These are phyloP conservation scores for Vicugna pacos DNA, from an alignment of 2,113 vertebrate genomes.

Conservation along the genomic window DNA sequence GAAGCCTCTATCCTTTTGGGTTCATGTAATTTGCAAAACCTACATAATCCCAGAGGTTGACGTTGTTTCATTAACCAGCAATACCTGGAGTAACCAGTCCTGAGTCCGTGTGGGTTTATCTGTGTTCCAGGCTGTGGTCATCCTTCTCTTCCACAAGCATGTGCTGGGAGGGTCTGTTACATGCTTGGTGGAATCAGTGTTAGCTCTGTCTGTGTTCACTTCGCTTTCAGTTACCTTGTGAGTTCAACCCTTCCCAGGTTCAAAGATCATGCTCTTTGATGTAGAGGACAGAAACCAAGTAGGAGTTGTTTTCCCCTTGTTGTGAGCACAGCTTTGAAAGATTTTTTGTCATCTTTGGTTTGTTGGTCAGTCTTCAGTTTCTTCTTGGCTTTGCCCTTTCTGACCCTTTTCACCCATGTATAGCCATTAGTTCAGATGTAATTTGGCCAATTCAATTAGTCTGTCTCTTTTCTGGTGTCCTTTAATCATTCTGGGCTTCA, in stretches of 20 bases:
- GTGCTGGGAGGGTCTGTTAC: not conserved
- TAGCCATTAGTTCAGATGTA: not conserved
- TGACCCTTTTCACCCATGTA: not conserved
- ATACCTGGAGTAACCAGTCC: not conserved
- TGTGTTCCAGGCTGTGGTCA: not conserved
- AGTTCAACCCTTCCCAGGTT: not conserved
- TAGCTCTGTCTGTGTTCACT: not conserved
- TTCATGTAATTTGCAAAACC: not conserved
- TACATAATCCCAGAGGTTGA: not conserved
- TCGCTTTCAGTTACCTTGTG: not conserved
- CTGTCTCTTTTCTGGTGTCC: not conserved
- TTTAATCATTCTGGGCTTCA: slow-evolving; percentile 39
- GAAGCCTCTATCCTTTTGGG: not conserved
- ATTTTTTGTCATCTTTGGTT: not conserved
- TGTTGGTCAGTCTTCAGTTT: not conserved
- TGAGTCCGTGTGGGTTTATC: not conserved
- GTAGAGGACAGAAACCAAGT: not conserved
- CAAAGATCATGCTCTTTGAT: not conserved
- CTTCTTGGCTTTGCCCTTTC: slow-evolving; percentile 1
- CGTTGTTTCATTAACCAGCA: not conserved
- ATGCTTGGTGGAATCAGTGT: not conserved
- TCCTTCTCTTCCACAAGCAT: not conserved
- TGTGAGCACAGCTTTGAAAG: not conserved
- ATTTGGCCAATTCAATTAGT: not conserved
- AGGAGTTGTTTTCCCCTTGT: not conserved